phyloP scores from a whole-genome alignment of 1,140 invertebrate species.

The Drosophila tsacasi region DNA sequence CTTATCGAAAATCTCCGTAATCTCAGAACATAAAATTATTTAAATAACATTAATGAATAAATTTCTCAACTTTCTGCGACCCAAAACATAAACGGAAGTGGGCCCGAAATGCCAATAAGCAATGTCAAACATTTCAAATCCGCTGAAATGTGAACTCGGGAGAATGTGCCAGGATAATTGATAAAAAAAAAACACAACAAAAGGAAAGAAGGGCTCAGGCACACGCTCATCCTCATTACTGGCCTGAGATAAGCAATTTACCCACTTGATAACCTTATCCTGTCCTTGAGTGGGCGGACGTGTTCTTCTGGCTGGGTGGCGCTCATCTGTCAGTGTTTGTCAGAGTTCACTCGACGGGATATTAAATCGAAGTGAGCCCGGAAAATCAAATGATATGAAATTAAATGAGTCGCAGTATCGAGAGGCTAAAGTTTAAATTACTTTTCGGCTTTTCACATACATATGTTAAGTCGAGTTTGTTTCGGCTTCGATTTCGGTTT shows the following conservation, averaged over 20 bases:
- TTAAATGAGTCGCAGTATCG: conserved; percentile 26
- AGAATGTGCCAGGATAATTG: conserved; percentile 63
- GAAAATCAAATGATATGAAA: conserved; percentile 40
- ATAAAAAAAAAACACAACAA: conserved; percentile 59
- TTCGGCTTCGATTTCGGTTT: conserved; percentile 25
- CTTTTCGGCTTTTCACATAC: conserved; percentile 28
- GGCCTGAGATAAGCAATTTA: conserved; percentile 75
- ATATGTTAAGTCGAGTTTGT: neutral
- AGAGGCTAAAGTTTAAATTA: conserved; percentile 61
- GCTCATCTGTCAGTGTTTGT: conserved; percentile 34
- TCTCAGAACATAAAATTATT: conserved; percentile 13
- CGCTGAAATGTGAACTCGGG: conserved; percentile 28
- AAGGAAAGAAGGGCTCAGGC: conserved; percentile 15
- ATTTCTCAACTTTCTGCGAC: conserved; percentile 24
- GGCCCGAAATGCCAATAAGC: conserved; percentile 51
- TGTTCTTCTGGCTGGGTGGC: neutral
- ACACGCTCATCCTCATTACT: conserved; percentile 61
- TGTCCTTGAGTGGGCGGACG: conserved; percentile 23
- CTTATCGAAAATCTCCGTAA: conserved; percentile 1
- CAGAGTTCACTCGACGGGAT: conserved; percentile 51
- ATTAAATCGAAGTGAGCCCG: conserved; percentile 50
- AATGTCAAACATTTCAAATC: conserved; percentile 36
- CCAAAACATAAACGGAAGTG: conserved; percentile 15
- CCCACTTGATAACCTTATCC: conserved; percentile 72
- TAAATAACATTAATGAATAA: conserved; percentile 20